Evolutionary conservation across 2,888 invertebrate genomes (phyloP).

Genomic region (Philonicus albiceps): DNA sequence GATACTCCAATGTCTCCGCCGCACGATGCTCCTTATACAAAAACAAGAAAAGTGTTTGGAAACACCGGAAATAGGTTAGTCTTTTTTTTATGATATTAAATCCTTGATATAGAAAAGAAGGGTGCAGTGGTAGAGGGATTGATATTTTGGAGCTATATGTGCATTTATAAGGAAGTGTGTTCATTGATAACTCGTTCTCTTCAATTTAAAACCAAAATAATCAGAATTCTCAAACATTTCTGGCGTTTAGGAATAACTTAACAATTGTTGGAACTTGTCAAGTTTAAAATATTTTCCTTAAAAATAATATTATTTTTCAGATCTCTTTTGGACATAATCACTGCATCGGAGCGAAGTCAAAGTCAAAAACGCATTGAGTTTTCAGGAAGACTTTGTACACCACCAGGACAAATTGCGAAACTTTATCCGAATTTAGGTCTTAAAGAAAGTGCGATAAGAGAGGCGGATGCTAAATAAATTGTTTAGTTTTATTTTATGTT

Average conservation of each 20-base stretch:
- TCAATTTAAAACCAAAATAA: too few relatives aligned
- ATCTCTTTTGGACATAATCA: constrained; percentile 67
- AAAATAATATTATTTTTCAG: constrained; percentile 52
- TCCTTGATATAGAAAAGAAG: not conserved
- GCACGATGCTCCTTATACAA: constrained; percentile 60
- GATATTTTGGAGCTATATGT: too few relatives aligned
- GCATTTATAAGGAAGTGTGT: too few relatives aligned
- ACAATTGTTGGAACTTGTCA: not conserved
- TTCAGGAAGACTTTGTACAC: constrained; percentile 73
- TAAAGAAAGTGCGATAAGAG: constrained; percentile 54
- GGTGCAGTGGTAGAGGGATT: too few relatives aligned
- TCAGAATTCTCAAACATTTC: too few relatives aligned
- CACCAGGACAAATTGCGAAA: constrained; percentile 70
- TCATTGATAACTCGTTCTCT: too few relatives aligned
- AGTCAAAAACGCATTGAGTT: constrained; percentile 67
- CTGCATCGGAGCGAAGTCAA: constrained; percentile 66
- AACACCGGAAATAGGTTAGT: constrained; percentile 56
- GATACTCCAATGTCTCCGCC: constrained; percentile 88
- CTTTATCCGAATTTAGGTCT: constrained; percentile 75
- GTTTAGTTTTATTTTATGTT: not conserved
- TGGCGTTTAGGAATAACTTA: not conserved
- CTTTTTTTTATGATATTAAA: not conserved
- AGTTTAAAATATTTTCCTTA: not conserved
- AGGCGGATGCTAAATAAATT: constrained; percentile 43
- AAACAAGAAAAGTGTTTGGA: constrained; percentile 53